Conservation (phyloP, 1,140 invertebrate species). For the Rhopalosiphum maidis region DNA sequence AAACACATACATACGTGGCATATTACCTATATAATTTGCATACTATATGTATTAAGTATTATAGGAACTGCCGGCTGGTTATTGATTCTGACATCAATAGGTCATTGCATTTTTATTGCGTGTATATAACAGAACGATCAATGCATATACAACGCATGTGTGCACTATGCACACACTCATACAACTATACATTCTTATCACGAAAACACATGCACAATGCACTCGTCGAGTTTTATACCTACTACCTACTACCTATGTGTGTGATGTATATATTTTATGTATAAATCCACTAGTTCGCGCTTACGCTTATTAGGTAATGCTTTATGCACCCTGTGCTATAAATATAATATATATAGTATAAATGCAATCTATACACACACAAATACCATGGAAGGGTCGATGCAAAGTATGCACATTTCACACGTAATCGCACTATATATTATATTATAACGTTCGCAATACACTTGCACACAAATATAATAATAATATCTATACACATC, state of each 20-base stretch:
- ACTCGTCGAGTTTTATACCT: neutral
- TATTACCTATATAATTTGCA: too few relatives aligned
- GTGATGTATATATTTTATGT: too few relatives aligned
- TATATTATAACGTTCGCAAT: neutral
- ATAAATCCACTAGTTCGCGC: neutral
- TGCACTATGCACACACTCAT: neutral
- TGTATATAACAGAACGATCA: neutral
- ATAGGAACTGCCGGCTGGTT: neutral
- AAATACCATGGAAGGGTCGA: neutral
- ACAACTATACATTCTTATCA: neutral
- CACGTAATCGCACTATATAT: neutral
- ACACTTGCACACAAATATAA: neutral
- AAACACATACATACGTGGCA: neutral
- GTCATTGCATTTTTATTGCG: slow-evolving; percentile 15
- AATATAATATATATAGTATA: neutral
- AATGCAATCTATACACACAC: too few relatives aligned
- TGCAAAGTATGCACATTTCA: neutral
- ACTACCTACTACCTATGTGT: neutral
- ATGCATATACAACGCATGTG: slow-evolving; percentile 12
- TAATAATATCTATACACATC: neutral
- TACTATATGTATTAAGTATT: too few relatives aligned
- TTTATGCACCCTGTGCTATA: neutral
- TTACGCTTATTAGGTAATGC: neutral
- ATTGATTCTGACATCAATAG: slow-evolving; percentile 41
- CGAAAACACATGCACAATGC: neutral